Conservation (phyloP, 2,797 vertebrate species). For the Harpagifer antarcticus region DNA sequence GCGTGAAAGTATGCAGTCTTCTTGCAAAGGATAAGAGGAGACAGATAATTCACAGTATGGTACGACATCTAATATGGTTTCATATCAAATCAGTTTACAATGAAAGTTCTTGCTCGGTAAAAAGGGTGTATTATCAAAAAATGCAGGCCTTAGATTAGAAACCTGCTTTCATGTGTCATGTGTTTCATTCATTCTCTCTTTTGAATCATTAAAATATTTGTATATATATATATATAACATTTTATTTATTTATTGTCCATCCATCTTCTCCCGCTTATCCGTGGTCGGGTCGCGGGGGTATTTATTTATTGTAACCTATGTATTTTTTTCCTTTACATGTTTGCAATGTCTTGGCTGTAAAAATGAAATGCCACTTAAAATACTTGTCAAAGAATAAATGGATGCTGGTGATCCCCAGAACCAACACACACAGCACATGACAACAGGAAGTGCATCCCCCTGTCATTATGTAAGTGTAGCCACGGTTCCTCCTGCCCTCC, state of each 20-base stretch:
- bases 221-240: too few species aligned
- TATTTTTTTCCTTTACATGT: too few species aligned
- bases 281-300: too few species aligned
- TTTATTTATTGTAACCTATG: too few species aligned
- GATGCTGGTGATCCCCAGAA: constrained; percentile 6
- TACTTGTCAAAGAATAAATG: too few species aligned
- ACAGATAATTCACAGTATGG: constrained; percentile 5
- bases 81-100: background rate
- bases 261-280: too few species aligned
- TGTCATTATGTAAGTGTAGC: constrained; percentile 42
- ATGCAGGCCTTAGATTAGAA: background rate
- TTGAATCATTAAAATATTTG: too few species aligned
- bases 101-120: background rate
- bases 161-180: background rate
- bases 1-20: background rate
- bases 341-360: too few species aligned
- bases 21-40: constrained; percentile 9
- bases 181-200: too few species aligned
- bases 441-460: constrained; percentile 25
- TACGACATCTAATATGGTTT: constrained; percentile 21
- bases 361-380: too few species aligned
- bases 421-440: constrained; percentile 4
- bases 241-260: too few species aligned
- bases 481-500: constrained; percentile 29
- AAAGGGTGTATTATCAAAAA: background rate